Base-by-base conservation (phyloP, 2,113 vertebrate species). In the Pollimyrus isidori region DNA sequence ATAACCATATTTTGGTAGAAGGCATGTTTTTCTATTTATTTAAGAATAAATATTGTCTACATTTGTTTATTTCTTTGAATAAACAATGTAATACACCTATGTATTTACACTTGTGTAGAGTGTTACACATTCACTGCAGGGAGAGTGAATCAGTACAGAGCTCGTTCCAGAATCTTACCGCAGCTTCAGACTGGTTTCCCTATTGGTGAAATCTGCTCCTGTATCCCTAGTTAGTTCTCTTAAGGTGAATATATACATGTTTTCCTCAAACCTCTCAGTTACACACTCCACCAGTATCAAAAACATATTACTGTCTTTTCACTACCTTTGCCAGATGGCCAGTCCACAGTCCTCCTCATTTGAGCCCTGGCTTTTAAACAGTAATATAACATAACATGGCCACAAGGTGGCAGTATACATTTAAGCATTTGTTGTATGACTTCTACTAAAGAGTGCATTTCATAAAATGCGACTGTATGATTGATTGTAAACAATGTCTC, bases 11-110 rank as follows among this genome's bases (percentile, higher is more conserved):
- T 73, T 30, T 42, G 39, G 26, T 58, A 23, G 49, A 45, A 87
- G 19, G 87, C 45, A 73, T 17, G 58, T 73, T 88, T 69, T 88
- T 45, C 1, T 73, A 73, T 48, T 19, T 58, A 53, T 87, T 21
- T 76, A 49, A 53, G 62, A 76, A 76, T 88, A 73, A 48, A 50
- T 88, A 88, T 19, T 73, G 7, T 73, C 42, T 76, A 69, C 87
- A 0, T 73, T 88, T 88, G 3, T 35, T 17, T 45, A 11, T 87
- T 45, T 46, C 19, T 65, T 87, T 62, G 58, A 45, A 87, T 45
- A 65, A 87, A 62, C 45, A n/a, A n/a, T n/a, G n/a, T n/a, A n/a
- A n/a, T n/a, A n/a, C 35, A 26, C n/a, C 73, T 42, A 42, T 7
- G 10, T 80, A 19, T 35, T 42, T 5, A 39, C n/a, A 73, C 35